A percentile compares a stretch with the other conserved stretches of the same genome.
Conservation (phyloP, 2,888 invertebrate genomes). For the Laothoe populi region DNA sequence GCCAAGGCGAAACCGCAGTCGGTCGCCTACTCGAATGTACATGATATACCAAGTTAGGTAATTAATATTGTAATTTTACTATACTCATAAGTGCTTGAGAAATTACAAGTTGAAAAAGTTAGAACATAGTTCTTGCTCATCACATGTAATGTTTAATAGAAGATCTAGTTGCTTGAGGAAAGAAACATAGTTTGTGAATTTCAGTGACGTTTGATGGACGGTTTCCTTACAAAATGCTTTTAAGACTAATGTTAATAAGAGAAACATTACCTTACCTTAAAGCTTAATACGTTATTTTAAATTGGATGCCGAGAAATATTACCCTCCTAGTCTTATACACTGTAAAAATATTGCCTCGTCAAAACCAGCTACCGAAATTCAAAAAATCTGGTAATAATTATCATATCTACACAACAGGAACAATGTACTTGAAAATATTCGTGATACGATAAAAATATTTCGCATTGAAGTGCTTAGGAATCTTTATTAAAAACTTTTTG, state of each 20-base stretch:
- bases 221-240: background rate
- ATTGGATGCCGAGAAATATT: too few relatives aligned
- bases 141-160: background rate
- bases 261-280: too few relatives aligned
- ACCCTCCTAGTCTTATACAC: too few relatives aligned
- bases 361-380: background rate
- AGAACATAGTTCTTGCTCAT: slow-evolving; percentile 1
- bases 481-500: slow-evolving; percentile 48
- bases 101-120: background rate
- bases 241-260: too few relatives aligned
- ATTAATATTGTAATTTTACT: slow-evolving; percentile 19
- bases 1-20: slow-evolving; percentile 52
- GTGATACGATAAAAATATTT: slow-evolving; percentile 27
- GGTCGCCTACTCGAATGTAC: slow-evolving; percentile 44
- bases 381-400: slow-evolving; percentile 14
- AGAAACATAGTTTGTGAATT: background rate
- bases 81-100: slow-evolving; percentile 3
- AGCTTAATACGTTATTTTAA: too few relatives aligned
- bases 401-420: slow-evolving; percentile 24
- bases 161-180: background rate
- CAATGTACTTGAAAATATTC: slow-evolving; percentile 25
- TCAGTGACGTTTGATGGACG: background rate
- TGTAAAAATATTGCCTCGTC: too few relatives aligned
- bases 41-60: slow-evolving; percentile 19
- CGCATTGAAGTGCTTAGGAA: slow-evolving; percentile 27